Percentiles rank a stretch among this genome's conserved stretches.
Evolutionary conservation across 2,113 vertebrate species (phyloP).

Genomic region (Alouatta palliata): DNA sequence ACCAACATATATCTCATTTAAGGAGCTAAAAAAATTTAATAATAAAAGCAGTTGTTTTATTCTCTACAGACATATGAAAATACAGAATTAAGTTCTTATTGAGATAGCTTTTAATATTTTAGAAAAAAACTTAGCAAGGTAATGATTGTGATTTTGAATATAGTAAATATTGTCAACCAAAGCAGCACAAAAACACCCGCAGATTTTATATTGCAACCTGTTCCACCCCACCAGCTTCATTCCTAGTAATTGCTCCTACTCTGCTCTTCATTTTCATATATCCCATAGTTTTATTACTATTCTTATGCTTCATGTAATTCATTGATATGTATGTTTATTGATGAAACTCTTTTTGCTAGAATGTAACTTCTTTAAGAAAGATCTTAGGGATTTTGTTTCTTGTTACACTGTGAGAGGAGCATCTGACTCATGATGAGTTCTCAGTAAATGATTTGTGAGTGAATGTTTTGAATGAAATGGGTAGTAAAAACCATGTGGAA

Average conservation of each 20-base stretch:
- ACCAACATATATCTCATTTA: neutral
- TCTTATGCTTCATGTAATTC: neutral
- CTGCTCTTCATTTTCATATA: neutral
- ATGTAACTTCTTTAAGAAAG: neutral
- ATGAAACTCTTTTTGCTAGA: neutral
- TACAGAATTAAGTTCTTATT: neutral
- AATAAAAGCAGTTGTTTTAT: neutral
- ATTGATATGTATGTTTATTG: neutral
- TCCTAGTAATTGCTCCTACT: fast-evolving
- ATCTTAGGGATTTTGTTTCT: neutral
- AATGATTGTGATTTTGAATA: neutral
- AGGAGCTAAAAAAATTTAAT: neutral
- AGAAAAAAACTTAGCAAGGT: neutral
- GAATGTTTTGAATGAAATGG: neutral
- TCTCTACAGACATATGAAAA: neutral
- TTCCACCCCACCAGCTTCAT: neutral
- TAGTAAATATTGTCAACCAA: neutral
- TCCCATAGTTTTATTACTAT: neutral
- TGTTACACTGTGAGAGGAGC: neutral
- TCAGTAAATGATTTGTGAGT: neutral
- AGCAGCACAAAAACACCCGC: neutral
- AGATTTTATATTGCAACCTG: neutral
- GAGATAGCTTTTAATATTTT: neutral
- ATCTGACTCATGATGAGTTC: neutral
- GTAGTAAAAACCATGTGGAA: neutral